Base-by-base conservation (phyloP, 1,140 invertebrate species). In the Helicorthomorpha holstii region DNA sequence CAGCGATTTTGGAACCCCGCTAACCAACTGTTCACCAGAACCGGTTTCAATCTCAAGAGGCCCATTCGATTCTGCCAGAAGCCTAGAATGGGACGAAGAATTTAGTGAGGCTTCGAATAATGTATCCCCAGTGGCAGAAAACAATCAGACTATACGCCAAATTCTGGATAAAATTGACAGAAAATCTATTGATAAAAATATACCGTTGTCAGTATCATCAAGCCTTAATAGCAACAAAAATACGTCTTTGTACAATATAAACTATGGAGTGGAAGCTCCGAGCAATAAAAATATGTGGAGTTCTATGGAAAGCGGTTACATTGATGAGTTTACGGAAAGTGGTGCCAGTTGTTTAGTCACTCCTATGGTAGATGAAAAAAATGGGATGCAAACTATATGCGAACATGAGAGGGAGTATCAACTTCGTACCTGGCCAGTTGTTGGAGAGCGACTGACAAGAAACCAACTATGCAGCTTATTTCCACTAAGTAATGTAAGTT, bases 81-180 rank as follows among this genome's bases (percentile, higher is more conserved):
- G 50, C 23, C 42, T 51, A n/a, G 50, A 51, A 46, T 51, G 50
- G 50, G 50, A 51, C 7, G 50, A 51, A 44, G 50, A 51, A 51
- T 46, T 44, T 34, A 21, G 25, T 10, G 38, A 19, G 12, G 38
- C 12, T 19, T 41, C 38, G 12, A 12, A 41, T 19, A 19, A 41
- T 12, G 7, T 25, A 7, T 46, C 44, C 19, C 44, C 25, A 34
- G 16, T 7, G 7, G 7, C 16, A 16, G 29, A 34, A 34, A 34
- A 7, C 7, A 16, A 34, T 16, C 7, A 34, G 7, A n/a, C n/a
- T n/a, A n/a, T n/a, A n/a, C n/a, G n/a, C n/a, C n/a, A n/a, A n/a
- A n/a, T n/a, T n/a, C n/a, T n/a, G n/a, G 29, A 34, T 34, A 7
- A 16, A 7, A 34, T 34, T 34, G 16, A 16, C 16, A 7, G 16